phyloP scores from a whole-genome alignment of 23 tunicate genomes.

The Styela clava region DNA sequence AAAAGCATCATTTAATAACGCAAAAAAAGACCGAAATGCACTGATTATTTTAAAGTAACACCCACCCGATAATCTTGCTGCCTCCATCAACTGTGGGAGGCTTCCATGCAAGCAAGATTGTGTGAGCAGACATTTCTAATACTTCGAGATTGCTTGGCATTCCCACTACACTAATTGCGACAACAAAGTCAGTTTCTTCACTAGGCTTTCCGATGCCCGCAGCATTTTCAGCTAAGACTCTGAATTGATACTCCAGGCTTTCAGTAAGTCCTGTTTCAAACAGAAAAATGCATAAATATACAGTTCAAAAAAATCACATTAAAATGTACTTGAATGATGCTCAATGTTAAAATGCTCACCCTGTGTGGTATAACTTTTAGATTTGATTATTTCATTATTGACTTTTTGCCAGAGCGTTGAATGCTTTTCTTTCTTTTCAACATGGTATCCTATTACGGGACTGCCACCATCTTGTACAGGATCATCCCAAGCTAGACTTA shows the following conservation, averaged over 20 bases:
- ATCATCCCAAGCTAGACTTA: constrained; percentile 24
- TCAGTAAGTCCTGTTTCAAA: constrained; percentile 34
- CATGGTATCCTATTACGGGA: constrained; percentile 30
- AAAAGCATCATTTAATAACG: too few species aligned
- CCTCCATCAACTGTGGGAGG: constrained; percentile 52
- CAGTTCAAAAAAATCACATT: background rate
- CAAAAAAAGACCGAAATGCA: background rate
- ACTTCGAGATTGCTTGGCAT: constrained; percentile 44
- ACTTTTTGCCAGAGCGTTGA: constrained; percentile 41
- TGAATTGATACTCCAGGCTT: constrained; percentile 50
- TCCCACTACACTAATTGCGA: constrained; percentile 35
- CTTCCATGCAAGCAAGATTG: constrained; percentile 42
- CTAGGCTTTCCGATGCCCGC: constrained; percentile 60
- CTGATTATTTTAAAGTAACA: background rate
- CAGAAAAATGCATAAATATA: background rate
- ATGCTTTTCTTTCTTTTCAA: constrained; percentile 45
- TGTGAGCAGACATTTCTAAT: constrained; percentile 32
- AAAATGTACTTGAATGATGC: too few species aligned
- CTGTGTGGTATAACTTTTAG: constrained; percentile 3
- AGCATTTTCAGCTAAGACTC: constrained; percentile 66
- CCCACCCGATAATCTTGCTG: constrained; percentile 31
- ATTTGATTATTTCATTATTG: background rate
- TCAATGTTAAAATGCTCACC: background rate
- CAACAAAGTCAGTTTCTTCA: constrained; percentile 23
- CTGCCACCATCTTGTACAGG: constrained; percentile 44